phyloP scores from a whole-genome alignment of 2,888 invertebrate genomes.

The Eupithecia insigniata region DNA sequence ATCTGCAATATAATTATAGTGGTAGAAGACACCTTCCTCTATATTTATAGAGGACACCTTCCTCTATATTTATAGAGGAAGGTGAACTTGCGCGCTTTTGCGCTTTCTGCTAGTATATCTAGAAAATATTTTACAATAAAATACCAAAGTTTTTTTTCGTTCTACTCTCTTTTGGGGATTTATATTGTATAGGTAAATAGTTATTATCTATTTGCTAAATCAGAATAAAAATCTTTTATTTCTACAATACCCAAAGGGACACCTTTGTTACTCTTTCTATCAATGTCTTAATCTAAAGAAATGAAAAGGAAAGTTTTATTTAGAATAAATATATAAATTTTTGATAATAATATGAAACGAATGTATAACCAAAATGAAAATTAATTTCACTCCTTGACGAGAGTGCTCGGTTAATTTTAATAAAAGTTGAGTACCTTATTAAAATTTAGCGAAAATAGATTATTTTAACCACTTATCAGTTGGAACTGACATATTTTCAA shows the following conservation, averaged over 20 bases:
- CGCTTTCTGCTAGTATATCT: slow-evolving; percentile 1
- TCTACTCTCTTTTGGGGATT: neutral
- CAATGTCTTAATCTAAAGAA: neutral
- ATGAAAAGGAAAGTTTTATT: too few relatives aligned
- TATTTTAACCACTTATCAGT: neutral
- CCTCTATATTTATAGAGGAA: too few relatives aligned
- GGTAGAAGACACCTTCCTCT: too few relatives aligned
- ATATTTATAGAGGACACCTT: too few relatives aligned
- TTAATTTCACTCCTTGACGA: neutral
- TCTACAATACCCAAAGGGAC: neutral
- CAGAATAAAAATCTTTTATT: neutral
- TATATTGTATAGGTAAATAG: too few relatives aligned
- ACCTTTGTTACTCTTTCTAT: neutral
- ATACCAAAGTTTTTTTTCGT: neutral
- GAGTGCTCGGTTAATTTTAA: neutral
- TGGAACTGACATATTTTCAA: neutral
- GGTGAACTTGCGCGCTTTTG: slow-evolving; percentile 8
- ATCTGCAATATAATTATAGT: too few relatives aligned
- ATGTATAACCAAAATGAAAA: too few relatives aligned
- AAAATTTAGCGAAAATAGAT: too few relatives aligned
- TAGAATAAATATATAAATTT: too few relatives aligned
- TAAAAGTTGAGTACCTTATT: neutral
- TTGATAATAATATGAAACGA: too few relatives aligned
- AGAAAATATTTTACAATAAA: slow-evolving; percentile 12
- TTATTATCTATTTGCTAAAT: neutral